Base-by-base conservation (phyloP, 1,140 invertebrate genomes). In the Diplogasteroides magnus region DNA sequence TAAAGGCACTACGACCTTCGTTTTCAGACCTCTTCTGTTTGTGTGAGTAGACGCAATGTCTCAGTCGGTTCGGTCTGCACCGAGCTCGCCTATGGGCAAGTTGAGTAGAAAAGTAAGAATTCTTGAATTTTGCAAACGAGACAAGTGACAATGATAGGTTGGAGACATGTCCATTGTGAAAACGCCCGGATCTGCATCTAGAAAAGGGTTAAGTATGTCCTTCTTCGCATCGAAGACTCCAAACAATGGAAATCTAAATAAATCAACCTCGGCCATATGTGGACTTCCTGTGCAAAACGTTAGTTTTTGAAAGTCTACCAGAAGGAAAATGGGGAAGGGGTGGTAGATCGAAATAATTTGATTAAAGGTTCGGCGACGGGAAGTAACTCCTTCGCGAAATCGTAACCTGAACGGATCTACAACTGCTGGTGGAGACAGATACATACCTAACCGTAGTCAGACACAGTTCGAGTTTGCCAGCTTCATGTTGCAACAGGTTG, bases 361-460 rank as follows among this genome's bases (percentile, higher is more conserved):
- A 26, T n/a, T 61, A 19, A 60, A 26, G 32, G 25, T 59, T 11
- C 14, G 23, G 19, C 57, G 27, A 64, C 15, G 66, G 32, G 66
- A 68, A 31, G n/a, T 68, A 6, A 68, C 66, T 11, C 66, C 66
- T 19, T 63, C 66, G 15, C 19, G 66, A 63, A 68, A 68, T 27
- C 59, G 6, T 11, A 68, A 61, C 26, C 28, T 68, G 19, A 27
- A 15, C 23, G 29, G 57, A 14, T 63, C 61, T n/a, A 56, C 14
- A 3, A 65, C 19, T 11, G 23, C 13, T 6, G 31, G 55, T 27
- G 66, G 66, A 19, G 66, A 68, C 58, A 2, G 66, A 25, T 68
- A n/a, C 57, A 59, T 61, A 2, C 59, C 66, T 19, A 64, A 26
- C 14, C 2, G 66, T 26, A 27, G 57, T 29, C 25, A 68, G 13